These are phyloP conservation scores for Zoanthus sociatus DNA, from an alignment of 92 coral and sea anemone species.

Conservation along the genomic window DNA sequence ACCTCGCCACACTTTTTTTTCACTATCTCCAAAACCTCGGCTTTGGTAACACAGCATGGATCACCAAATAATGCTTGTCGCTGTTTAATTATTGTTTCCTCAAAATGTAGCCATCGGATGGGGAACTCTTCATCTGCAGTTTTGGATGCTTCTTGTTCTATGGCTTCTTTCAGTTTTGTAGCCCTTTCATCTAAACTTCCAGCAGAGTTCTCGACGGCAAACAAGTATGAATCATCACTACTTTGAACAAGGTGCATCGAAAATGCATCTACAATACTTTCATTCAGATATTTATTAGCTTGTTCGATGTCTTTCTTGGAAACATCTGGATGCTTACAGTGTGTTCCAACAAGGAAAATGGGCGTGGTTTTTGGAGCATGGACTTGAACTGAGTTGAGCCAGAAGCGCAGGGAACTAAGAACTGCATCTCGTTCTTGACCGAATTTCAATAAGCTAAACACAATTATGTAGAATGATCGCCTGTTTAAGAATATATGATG, in stretches of 20 bases:
- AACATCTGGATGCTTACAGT: slow-evolving; percentile 34
- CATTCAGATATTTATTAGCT: slow-evolving; percentile 31
- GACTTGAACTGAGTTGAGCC: slow-evolving; percentile 80
- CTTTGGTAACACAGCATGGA: slow-evolving; percentile 53
- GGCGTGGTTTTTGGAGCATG: slow-evolving; percentile 75
- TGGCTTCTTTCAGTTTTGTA: slow-evolving; percentile 38
- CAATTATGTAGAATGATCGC: slow-evolving; percentile 67
- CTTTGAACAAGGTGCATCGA: slow-evolving; percentile 71
- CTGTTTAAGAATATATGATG: slow-evolving; percentile 78
- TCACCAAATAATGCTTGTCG: slow-evolving; percentile 14
- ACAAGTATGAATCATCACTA: slow-evolving; percentile 46
- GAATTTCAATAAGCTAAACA: slow-evolving; percentile 58
- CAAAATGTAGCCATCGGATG: slow-evolving; percentile 74
- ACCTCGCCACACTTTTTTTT: slow-evolving; percentile 20
- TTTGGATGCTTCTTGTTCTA: slow-evolving; percentile 60
- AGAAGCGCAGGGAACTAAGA: slow-evolving; percentile 51
- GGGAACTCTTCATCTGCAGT: slow-evolving; percentile 61
- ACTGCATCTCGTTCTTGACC: background rate
- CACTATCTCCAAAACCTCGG: slow-evolving; percentile 34
- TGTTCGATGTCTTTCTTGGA: slow-evolving; percentile 20
- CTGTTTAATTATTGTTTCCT: slow-evolving; percentile 69
- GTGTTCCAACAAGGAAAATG: slow-evolving; percentile 76
- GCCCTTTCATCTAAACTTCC: slow-evolving; percentile 56
- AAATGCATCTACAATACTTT: slow-evolving; percentile 48
- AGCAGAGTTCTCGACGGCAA: slow-evolving; percentile 68